Evolutionary conservation across 2,797 vertebrate species (phyloP).

Genomic region (Pseudochirops corinnae): DNA sequence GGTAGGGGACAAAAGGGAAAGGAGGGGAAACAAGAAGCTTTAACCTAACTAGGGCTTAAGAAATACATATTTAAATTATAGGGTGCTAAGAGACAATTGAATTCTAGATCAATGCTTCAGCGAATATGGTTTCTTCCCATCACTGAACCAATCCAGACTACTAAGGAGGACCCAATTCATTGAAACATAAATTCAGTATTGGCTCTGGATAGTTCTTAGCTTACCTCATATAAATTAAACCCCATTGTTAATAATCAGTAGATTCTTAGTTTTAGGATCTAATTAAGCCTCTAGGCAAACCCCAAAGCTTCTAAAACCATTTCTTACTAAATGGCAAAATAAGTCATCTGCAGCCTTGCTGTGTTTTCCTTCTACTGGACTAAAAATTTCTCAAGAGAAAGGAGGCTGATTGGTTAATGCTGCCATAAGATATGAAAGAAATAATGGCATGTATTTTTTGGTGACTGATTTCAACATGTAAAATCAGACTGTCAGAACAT

Average conservation of each 20-base stretch:
- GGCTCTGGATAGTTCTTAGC: constrained; percentile 51
- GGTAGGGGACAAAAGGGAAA: constrained; percentile 42
- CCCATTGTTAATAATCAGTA: constrained; percentile 71
- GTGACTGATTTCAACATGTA: constrained; percentile 24
- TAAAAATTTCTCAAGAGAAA: constrained; percentile 58
- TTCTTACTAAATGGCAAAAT: constrained; percentile 63
- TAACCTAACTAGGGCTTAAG: constrained; percentile 36
- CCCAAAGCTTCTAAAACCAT: constrained; percentile 52
- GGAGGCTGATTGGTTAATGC: constrained; percentile 11
- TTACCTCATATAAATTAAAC: constrained; percentile 75
- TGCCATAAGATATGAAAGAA: constrained; percentile 50
- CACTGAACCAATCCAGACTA: constrained; percentile 57
- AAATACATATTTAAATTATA: constrained; percentile 55
- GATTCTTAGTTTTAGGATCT: constrained; percentile 33
- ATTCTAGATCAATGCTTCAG: constrained; percentile 68
- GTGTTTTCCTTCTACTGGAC: constrained; percentile 34
- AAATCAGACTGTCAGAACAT: constrained; percentile 34
- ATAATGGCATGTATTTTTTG: neutral
- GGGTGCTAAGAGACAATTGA: constrained; percentile 34
- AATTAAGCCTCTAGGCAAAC: constrained; percentile 56
- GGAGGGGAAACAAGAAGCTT: constrained; percentile 44
- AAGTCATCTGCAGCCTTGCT: constrained; percentile 59
- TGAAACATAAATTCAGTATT: constrained; percentile 43
- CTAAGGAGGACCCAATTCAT: neutral
- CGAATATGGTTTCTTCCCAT: constrained; percentile 63